Evolutionary conservation across 2,797 vertebrate species (phyloP).

Genomic region (Miichthys miiuy): DNA sequence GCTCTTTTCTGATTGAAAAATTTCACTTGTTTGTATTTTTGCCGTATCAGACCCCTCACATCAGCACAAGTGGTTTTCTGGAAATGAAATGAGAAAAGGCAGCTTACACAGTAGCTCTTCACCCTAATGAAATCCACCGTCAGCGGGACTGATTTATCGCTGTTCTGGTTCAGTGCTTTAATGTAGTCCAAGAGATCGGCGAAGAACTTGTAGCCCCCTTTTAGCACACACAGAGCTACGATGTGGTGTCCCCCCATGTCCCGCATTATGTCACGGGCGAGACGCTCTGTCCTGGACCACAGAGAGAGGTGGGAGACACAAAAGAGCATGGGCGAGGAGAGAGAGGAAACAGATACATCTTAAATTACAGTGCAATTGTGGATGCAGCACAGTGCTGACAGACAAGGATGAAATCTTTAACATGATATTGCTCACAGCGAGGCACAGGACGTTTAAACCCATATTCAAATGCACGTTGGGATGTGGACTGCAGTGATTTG

Average conservation of each 20-base stretch:
- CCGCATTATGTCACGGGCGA: conserved; percentile 89
- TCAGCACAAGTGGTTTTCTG: conserved; percentile 46
- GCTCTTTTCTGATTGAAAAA: conserved; percentile 10
- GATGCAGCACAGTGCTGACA: not conserved
- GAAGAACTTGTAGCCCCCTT: conserved; percentile 93
- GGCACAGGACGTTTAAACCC: not conserved
- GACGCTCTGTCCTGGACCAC: conserved; percentile 86
- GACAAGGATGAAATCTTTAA: not conserved
- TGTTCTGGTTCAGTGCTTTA: conserved; percentile 90
- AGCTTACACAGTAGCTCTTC: conserved; percentile 90
- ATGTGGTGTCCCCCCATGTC: conserved; percentile 91
- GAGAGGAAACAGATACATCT: not conserved
- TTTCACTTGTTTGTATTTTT: conserved; percentile 15
- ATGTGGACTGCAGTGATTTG: conserved; percentile 44
- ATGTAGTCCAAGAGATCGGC: conserved; percentile 91
- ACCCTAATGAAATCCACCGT: conserved; percentile 92
- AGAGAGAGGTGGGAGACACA: conserved; percentile 11
- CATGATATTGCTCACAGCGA: conserved; percentile 23
- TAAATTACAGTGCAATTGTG: not conserved
- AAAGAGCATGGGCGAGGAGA: not conserved
- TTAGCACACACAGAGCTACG: conserved; percentile 90
- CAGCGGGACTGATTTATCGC: conserved; percentile 89
- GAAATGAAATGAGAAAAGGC: conserved; percentile 48
- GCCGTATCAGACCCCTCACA: conserved; percentile 26
- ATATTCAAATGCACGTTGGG: conserved; percentile 41